Evolutionary conservation across 2,797 vertebrate genomes (phyloP).

Genomic region (Pseudomugil gertrudae): DNA sequence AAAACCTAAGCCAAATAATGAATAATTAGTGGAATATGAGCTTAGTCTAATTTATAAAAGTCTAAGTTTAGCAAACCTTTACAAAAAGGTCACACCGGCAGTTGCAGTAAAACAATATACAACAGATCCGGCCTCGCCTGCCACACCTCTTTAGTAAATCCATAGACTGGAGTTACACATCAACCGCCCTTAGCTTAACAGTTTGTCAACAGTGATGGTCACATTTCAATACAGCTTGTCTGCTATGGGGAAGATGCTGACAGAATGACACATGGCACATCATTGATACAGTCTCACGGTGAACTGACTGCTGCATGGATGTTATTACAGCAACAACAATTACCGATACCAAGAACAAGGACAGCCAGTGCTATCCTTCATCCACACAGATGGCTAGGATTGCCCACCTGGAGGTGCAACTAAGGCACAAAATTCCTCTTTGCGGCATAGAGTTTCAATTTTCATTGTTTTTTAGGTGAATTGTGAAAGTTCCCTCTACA

Average conservation of each 20-base stretch:
- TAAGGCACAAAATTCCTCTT: slow-evolving; percentile 44
- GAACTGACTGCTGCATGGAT: slow-evolving; percentile 28
- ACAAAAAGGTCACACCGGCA: neutral
- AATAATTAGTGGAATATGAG: neutral
- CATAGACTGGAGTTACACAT: slow-evolving; percentile 20
- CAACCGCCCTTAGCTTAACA: neutral
- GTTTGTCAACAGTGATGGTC: slow-evolving; percentile 22
- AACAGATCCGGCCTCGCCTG: slow-evolving; percentile 12
- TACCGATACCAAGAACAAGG: slow-evolving; percentile 58
- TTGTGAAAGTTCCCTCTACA: slow-evolving; percentile 51
- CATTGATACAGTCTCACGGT: slow-evolving; percentile 8
- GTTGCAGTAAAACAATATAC: slow-evolving; percentile 14
- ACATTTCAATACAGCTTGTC: slow-evolving; percentile 19
- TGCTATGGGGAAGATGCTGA: slow-evolving; percentile 13
- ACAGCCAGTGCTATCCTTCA: slow-evolving; percentile 46
- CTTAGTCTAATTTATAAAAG: neutral
- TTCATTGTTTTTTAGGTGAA: slow-evolving; percentile 59
- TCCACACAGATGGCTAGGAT: slow-evolving; percentile 37
- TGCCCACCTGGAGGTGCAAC: slow-evolving; percentile 62
- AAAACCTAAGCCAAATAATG: neutral
- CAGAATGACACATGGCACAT: slow-evolving; percentile 16
- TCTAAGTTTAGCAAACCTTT: neutral
- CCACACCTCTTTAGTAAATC: slow-evolving; percentile 37
- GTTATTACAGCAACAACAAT: slow-evolving; percentile 44
- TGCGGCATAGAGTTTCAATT: slow-evolving; percentile 53